These are phyloP conservation scores for Emys orbicularis DNA, from an alignment of 2,797 vertebrate genomes.

Conservation along the genomic window DNA sequence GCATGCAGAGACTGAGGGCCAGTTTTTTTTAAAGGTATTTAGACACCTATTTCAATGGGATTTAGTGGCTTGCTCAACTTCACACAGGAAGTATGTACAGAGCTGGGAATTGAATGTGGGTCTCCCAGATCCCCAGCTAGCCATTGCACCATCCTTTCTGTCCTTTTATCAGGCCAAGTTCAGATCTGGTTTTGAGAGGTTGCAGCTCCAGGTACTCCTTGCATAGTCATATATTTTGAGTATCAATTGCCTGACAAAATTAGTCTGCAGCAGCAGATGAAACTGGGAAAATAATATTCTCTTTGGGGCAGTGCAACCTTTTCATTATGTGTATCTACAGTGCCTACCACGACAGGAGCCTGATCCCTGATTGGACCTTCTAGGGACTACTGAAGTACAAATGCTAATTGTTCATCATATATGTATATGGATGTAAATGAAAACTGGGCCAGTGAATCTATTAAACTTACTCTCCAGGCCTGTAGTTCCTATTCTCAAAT, in stretches of 20 bases:
- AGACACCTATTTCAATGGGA: neutral
- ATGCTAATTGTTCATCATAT: neutral
- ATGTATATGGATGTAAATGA: neutral
- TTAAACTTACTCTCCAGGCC: neutral
- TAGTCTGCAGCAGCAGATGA: constrained; percentile 22
- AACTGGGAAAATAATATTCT: neutral
- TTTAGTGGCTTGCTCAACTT: neutral
- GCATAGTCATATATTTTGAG: neutral
- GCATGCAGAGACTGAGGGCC: neutral
- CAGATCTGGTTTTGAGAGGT: neutral
- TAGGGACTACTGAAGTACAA: neutral
- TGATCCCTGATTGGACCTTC: neutral
- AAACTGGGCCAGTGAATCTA: neutral
- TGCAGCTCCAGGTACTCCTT: neutral
- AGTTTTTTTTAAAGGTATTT: neutral
- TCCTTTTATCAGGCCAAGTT: fast-evolving
- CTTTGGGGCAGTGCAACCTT: neutral
- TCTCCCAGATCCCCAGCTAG: neutral
- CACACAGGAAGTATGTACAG: fast-evolving
- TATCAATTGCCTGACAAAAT: constrained; percentile 41
- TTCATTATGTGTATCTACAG: neutral
- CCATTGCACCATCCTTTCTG: neutral
- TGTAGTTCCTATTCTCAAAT: neutral
- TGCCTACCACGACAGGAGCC: neutral
- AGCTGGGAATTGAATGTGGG: fast-evolving